Evolutionary conservation across 2,113 vertebrate genomes (phyloP).

Genomic region (Aviceda subcristata): DNA sequence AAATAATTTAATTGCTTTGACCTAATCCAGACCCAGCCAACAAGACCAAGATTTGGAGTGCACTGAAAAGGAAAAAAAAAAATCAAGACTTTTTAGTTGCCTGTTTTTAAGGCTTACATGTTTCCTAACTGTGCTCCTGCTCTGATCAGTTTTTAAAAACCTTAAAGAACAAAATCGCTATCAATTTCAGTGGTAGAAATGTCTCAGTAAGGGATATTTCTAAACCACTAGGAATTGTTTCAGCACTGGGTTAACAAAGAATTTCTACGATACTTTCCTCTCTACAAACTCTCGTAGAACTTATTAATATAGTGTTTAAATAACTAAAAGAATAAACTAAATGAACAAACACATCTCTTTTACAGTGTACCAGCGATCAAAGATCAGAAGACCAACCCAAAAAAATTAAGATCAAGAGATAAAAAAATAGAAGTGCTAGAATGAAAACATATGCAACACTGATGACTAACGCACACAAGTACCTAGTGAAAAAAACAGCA

Average conservation of each 20-base stretch:
- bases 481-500: background rate
- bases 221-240: background rate
- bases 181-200: background rate
- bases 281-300: background rate
- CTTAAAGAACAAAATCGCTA: background rate
- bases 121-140: background rate
- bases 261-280: background rate
- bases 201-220: background rate
- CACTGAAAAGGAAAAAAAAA: background rate
- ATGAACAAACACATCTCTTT: background rate
- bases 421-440: background rate
- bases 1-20: conserved; percentile 35
- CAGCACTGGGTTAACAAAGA: background rate
- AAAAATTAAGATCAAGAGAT: background rate
- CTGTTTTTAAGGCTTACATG: background rate
- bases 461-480: background rate
- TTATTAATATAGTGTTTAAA: background rate
- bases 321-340: background rate
- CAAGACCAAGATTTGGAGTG: background rate
- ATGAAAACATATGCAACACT: background rate
- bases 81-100: background rate
- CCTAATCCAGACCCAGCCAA: background rate
- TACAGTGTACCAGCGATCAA: background rate
- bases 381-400: background rate
- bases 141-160: background rate